phyloP scores from a whole-genome alignment of 2,888 invertebrate species.

The Bellardia pandia region DNA sequence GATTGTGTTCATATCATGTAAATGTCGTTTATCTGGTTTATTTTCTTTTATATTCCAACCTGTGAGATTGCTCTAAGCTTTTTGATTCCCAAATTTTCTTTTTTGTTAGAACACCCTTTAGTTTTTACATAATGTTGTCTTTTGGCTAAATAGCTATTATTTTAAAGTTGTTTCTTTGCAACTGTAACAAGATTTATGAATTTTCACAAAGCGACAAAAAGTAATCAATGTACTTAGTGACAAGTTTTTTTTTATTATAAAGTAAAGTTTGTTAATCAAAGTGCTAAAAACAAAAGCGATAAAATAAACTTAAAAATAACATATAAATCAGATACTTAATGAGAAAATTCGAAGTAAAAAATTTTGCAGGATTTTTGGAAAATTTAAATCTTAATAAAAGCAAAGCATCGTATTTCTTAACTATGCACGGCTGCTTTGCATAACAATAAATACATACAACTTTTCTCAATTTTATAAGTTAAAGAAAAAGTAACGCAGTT shows the following conservation, averaged over 20 bases:
- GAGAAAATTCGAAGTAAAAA: too few species aligned
- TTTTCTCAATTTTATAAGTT: too few species aligned
- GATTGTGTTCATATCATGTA: too few species aligned
- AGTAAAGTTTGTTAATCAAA: background rate
- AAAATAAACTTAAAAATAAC: slow-evolving; percentile 1
- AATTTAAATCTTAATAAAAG: too few species aligned
- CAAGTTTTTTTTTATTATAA: slow-evolving; percentile 13
- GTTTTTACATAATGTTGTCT: background rate
- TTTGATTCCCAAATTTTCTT: background rate
- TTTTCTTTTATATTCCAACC: too few species aligned
- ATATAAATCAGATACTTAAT: background rate
- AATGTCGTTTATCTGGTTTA: too few species aligned
- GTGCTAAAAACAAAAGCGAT: background rate
- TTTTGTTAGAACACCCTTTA: background rate
- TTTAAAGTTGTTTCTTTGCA: background rate
- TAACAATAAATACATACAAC: too few species aligned
- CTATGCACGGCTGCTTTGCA: too few species aligned
- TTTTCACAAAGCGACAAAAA: slow-evolving; percentile 13
- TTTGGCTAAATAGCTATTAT: slow-evolving; percentile 8
- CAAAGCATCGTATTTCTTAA: too few species aligned
- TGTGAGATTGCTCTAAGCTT: background rate
- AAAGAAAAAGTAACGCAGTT: too few species aligned
- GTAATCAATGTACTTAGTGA: background rate
- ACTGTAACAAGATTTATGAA: slow-evolving; percentile 1
- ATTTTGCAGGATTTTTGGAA: too few species aligned